These are phyloP conservation scores for Leucosticte australis DNA, from an alignment of 2,113 vertebrate species.

Conservation along the genomic window DNA sequence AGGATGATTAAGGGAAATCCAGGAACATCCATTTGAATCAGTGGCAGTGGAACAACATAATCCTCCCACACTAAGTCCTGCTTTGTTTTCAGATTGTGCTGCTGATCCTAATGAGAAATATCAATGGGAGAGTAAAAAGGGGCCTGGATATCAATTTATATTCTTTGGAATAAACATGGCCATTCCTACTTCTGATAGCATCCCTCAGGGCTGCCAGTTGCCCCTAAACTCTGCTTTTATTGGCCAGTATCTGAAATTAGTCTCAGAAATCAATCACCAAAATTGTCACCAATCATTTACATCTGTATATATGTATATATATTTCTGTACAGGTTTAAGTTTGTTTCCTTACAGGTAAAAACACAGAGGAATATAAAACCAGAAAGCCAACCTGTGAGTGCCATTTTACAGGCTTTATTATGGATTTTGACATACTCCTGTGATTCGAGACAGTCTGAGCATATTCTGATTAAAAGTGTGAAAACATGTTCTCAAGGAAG, in stretches of 20 bases:
- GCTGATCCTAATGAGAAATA: background rate
- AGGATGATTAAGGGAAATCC: background rate
- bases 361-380: background rate
- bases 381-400: background rate
- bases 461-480: slow-evolving; percentile 5
- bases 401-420: background rate
- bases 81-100: background rate
- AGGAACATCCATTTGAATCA: background rate
- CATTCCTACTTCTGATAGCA: background rate
- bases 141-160: background rate
- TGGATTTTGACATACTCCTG: background rate
- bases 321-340: background rate
- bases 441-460: background rate
- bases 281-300: background rate
- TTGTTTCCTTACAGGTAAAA: background rate
- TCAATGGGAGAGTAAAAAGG: background rate
- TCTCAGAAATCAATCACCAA: background rate
- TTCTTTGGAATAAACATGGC: background rate
- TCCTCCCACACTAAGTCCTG: background rate
- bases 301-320: background rate
- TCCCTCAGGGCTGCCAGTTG: background rate
- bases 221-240: background rate
- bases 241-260: background rate
- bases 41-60: background rate
- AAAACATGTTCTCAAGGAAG: background rate